These are phyloP conservation scores for Butorides virescens DNA, from an alignment of 2,113 vertebrate species.

Conservation along the genomic window DNA sequence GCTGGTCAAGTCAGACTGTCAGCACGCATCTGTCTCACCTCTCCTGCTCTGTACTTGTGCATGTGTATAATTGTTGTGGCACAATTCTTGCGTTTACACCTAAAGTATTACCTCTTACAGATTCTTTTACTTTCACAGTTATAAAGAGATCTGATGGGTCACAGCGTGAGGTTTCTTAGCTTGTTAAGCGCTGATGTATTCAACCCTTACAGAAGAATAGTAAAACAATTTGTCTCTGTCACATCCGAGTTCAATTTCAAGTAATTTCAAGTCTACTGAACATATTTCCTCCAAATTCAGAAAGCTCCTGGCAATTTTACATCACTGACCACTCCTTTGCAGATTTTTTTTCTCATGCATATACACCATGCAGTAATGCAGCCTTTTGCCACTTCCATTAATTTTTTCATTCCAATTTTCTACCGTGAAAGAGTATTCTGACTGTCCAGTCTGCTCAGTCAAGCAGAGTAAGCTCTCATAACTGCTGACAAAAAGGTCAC, in stretches of 20 bases:
- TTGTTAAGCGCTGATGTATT: not conserved
- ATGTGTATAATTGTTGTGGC: not conserved
- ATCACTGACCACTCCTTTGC: not conserved
- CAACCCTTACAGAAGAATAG: not conserved
- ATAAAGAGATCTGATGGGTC: not conserved
- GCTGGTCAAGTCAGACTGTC: not conserved
- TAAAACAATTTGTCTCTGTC: not conserved
- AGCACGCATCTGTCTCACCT: not conserved
- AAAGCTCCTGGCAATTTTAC: not conserved
- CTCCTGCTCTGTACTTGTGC: not conserved
- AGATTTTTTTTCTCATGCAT: not conserved
- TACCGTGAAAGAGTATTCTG: not conserved
- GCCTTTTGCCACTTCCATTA: not conserved
- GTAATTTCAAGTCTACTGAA: not conserved
- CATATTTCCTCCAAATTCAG: not conserved
- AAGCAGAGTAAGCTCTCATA: constrained; percentile 3
- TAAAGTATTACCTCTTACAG: not conserved
- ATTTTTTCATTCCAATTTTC: not conserved
- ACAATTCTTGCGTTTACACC: not conserved
- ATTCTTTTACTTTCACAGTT: not conserved
- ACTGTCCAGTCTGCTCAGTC: constrained; percentile 11
- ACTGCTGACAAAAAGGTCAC: constrained; percentile 28
- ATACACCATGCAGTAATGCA: not conserved
- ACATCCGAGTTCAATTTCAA: not conserved
- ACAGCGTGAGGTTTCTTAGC: not conserved